Percentiles rank a stretch among this genome's conserved stretches.
phyloP scores from a whole-genome alignment of 2,113 vertebrate species.

The Nyctibius bracteatus region DNA sequence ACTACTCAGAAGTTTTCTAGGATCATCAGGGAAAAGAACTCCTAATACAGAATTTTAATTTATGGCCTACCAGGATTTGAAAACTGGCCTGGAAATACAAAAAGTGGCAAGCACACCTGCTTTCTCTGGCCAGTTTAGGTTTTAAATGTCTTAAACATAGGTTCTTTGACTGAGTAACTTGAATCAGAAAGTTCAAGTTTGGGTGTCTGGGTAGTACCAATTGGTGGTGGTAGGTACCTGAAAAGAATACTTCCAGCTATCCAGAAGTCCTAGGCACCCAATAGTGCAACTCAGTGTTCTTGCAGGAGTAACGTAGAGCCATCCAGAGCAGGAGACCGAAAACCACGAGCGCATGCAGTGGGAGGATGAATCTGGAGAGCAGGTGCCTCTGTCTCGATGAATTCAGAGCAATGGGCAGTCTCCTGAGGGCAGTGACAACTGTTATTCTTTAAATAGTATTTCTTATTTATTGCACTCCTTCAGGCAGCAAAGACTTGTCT shows the following conservation, averaged over 20 bases:
- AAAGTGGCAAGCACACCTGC: not conserved
- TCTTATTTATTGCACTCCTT: not conserved
- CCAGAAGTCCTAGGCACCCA: not conserved
- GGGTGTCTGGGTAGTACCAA: not conserved
- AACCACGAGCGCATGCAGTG: not conserved
- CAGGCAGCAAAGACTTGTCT: not conserved
- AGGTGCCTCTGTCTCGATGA: not conserved
- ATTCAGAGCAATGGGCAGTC: not conserved
- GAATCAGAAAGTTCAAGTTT: not conserved
- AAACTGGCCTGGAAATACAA: not conserved
- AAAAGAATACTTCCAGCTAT: not conserved
- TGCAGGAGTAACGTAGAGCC: not conserved
- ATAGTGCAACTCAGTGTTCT: not conserved
- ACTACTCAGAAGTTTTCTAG: not conserved
- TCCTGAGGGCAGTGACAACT: not conserved
- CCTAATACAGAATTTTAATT: not conserved
- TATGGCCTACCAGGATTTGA: not conserved
- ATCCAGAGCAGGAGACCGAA: not conserved
- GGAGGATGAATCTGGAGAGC: not conserved
- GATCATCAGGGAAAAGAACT: fast-evolving
- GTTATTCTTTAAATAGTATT: not conserved
- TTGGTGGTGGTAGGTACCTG: not conserved
- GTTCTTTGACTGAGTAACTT: not conserved
- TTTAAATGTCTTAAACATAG: not conserved
- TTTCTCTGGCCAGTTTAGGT: not conserved